Base-by-base conservation (phyloP, 2,888 invertebrate species). In the Dasysyrphus tricinctus region DNA sequence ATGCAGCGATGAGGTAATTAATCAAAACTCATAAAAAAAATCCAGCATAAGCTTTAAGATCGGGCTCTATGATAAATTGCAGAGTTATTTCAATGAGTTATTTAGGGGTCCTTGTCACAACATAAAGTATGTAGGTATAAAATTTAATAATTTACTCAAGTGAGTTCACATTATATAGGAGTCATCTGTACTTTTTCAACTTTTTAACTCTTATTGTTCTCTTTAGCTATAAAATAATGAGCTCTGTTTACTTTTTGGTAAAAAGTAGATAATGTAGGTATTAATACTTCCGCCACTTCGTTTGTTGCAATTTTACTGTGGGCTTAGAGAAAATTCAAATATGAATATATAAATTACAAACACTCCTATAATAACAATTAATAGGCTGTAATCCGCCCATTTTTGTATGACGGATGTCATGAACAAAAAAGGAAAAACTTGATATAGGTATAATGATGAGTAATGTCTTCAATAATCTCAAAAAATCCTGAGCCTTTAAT, bases 1-100 rank as follows among this genome's bases (percentile, higher is more conserved):
- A 67, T 86, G 61, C 70, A 65, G 49, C 57, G 75, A 75, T 87
- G 82, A 75, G 79, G 86, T 83, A 82, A 82, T 87, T 87, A 87
- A 87, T 87, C 86, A 87, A 87, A 87, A 79, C 65, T 65, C 77
- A 65, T 59, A 70, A 75, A 51, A 82, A 75, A 79, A 72, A 82
- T 61, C 59, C 72, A 75, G 77, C 67, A 82, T 79, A 72, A 75
- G 79, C 82, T 82, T 79, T 86, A 16, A 65, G 67, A 82, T 79
- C 37, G 72, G 42, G 59, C 74, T 24, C 37, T 74, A 44, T 78
- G 85, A 86, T 81, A 65, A 78, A 78, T 74, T 78, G 75, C 42
- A 63, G 61, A 57, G 47, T 29, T 65, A 69, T 80, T 57, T 59
- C 67, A 57, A 57, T 37, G 34, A 37, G 16, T n/a, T 49, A 29